Conservation (phyloP, 2,888 invertebrate genomes). For the Muscina levida region DNA sequence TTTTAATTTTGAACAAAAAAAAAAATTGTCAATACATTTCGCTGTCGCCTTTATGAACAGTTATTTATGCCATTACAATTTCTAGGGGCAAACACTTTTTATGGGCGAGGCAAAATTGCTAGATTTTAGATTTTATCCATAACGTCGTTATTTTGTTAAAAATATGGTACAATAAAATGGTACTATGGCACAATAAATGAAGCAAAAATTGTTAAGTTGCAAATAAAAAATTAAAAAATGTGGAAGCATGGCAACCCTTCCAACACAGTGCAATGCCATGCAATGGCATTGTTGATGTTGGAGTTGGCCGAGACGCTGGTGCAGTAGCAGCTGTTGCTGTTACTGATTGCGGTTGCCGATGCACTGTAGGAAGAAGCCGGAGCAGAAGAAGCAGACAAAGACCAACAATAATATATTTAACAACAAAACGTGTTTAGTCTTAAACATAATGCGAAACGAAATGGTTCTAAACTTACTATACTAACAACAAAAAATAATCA, state of each 20-base stretch:
- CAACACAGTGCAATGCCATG: constrained; percentile 30
- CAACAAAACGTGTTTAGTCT: constrained; percentile 65
- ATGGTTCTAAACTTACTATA: constrained; percentile 57
- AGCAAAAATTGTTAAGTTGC: too few species aligned
- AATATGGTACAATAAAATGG: too few species aligned
- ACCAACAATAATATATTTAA: constrained; percentile 46
- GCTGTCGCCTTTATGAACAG: too few species aligned
- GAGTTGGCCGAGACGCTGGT: constrained; percentile 8
- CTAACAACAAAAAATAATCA: constrained; percentile 23
- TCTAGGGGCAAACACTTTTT: too few species aligned
- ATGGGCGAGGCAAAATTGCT: too few species aligned
- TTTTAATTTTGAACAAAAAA: too few species aligned
- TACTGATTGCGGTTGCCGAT: background rate
- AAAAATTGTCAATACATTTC: too few species aligned
- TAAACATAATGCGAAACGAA: constrained; percentile 61
- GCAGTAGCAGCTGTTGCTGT: background rate
- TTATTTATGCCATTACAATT: too few species aligned
- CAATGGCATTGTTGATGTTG: constrained; percentile 39
- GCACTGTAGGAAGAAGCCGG: constrained; percentile 8
- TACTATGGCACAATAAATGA: too few species aligned
- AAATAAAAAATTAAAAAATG: too few species aligned
- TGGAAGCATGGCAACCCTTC: constrained; percentile 10
- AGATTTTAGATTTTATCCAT: too few species aligned
- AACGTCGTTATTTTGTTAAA: too few species aligned
- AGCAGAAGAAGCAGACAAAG: constrained; percentile 35